Evolutionary conservation across 2,797 vertebrate species (phyloP), one percentile per base, ranked within the genome.

Genomic region (Anniella stebbinsi): DNA sequence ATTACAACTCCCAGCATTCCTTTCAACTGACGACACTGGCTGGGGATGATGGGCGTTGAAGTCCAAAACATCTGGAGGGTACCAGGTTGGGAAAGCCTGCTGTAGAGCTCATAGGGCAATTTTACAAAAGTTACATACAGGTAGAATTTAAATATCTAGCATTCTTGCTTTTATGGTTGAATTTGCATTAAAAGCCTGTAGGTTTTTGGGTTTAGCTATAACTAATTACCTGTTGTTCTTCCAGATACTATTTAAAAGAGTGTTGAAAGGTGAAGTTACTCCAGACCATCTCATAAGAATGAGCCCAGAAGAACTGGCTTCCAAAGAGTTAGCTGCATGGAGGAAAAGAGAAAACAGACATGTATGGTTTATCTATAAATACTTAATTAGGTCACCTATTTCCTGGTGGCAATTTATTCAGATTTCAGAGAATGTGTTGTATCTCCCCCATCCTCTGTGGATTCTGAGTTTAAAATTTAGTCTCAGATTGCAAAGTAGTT

Each of bases 281-380:
- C 99, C 99, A 91, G 97, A 97, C 92, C 98, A 98, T 96, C 97
- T 99, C 54, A 99, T 99, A 96, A 98, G 98, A 95, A 98, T 99
- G 99, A 99, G 98, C 95, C 99, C 99, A 0, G 99, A 99, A 96
- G 99, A 99, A 91, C 96, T 99, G 93, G 99, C 99, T 93, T 99
- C 99, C 1, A 99, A 99, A 96, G 99, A 99, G 92, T 94, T 99
- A 95, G 99, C 99, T 96, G 99, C 99, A 69, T 99, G 99, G 99
- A 98, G 99, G 96, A 98, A 98, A 95, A 97, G 99, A 95, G 99
- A 99, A 96, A 99, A 99, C 95, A 97, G 99, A 97, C 99, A 99
- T 45, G 99, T 99, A 97, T 98, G 98, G 95, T 88, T 94, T 91
- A 51, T 87, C 36, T 67, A 10, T 17, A 30, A 38, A 21, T 57